These are phyloP conservation scores for Pseudeuparius sepicola DNA, from an alignment of 2,888 invertebrate genomes.

Conservation along the genomic window DNA sequence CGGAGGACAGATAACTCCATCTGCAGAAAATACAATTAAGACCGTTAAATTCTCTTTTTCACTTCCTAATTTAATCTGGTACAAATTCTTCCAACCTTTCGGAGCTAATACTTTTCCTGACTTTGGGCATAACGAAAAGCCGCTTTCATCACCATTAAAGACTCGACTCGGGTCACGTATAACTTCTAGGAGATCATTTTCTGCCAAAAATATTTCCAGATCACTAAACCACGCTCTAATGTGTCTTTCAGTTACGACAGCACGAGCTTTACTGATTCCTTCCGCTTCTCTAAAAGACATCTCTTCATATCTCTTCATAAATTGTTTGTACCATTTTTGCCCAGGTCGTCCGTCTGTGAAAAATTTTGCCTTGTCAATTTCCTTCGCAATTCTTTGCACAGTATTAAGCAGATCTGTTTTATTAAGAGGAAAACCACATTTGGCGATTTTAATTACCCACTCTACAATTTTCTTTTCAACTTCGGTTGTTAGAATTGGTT, in stretches of 20 bases:
- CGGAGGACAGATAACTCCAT: constrained; percentile 12
- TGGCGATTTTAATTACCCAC: constrained; percentile 24
- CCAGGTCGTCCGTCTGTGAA: constrained; percentile 16
- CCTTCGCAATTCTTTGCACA: constrained; percentile 25
- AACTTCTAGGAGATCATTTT: constrained; percentile 10
- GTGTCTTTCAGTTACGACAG: constrained; percentile 14
- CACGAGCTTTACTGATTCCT: constrained; percentile 16
- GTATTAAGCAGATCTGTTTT: constrained; percentile 25
- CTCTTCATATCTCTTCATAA: constrained; percentile 27
- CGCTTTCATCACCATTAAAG: constrained; percentile 15
- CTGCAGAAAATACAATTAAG: constrained; percentile 14
- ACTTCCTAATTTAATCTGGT: constrained; percentile 12
- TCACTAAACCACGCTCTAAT: constrained; percentile 15
- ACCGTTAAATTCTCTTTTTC: constrained; percentile 19
- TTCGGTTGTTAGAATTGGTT: constrained; percentile 17
- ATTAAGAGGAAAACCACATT: no score
- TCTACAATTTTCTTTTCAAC: constrained; percentile 26
- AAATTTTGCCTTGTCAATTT: no score
- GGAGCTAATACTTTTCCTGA: constrained; percentile 19
- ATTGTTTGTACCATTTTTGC: no score
- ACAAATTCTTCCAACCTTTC: no score
- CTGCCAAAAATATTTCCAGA: constrained; percentile 11
- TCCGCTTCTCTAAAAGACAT: constrained; percentile 20
- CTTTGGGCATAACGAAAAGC: constrained; percentile 16
- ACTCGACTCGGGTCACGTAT: constrained; percentile 12